Conservation (phyloP, 2,113 vertebrate genomes). For the Chitala chitala region DNA sequence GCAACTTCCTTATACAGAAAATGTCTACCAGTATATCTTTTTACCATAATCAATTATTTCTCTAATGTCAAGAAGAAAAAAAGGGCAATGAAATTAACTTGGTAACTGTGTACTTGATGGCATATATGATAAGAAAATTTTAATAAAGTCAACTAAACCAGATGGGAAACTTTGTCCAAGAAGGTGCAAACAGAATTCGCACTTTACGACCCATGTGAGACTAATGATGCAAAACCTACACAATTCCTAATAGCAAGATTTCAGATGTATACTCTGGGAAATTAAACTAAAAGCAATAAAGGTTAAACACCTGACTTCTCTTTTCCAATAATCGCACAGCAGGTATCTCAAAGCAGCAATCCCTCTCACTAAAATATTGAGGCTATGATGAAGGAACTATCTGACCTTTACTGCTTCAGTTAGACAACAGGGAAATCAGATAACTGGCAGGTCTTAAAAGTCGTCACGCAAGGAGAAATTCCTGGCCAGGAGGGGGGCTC, state of each 20-base stretch:
- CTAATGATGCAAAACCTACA: no score
- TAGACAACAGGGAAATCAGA: neutral
- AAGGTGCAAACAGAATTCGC: neutral
- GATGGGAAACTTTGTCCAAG: neutral
- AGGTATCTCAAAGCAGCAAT: neutral
- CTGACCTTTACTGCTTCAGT: neutral
- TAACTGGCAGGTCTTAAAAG: neutral
- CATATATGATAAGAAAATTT: neutral
- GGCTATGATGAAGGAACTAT: neutral
- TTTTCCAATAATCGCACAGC: neutral
- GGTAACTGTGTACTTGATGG: neutral
- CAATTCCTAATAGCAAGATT: neutral
- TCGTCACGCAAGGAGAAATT: neutral
- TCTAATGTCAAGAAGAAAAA: neutral
- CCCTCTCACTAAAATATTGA: neutral
- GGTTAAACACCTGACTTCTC: neutral
- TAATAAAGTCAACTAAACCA: neutral
- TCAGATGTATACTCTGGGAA: neutral
- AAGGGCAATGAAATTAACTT: neutral
- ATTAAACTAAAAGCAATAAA: neutral
- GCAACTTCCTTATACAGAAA: neutral
- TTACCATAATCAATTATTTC: neutral
- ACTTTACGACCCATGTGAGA: no score
- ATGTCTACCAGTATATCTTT: neutral
- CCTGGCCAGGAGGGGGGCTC: neutral